Conservation (phyloP, 2,113 vertebrate species). For the Marmota flaviventris region DNA sequence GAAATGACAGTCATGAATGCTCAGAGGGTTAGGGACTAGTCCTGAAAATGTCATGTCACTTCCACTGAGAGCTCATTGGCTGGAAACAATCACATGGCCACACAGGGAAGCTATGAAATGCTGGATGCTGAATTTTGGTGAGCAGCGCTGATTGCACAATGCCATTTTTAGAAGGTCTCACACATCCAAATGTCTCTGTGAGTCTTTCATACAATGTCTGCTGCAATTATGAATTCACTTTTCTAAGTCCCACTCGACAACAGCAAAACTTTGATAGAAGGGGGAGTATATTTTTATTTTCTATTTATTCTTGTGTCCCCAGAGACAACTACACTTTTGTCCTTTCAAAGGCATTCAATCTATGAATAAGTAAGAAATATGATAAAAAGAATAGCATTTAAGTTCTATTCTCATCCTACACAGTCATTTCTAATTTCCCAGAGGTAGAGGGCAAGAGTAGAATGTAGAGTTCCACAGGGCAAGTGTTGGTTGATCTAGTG, state of each 20-base stretch:
- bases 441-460: fast-evolving
- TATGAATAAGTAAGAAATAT: background rate
- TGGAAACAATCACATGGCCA: background rate
- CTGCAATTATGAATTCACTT: background rate
- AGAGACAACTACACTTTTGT: background rate
- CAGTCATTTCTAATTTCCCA: background rate
- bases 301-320: background rate
- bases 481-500: background rate
- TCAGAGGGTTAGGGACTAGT: background rate
- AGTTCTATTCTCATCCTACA: background rate
- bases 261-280: background rate
- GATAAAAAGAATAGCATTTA: background rate
- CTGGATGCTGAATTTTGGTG: background rate
- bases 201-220: background rate
- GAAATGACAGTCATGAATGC: background rate
- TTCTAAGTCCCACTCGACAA: background rate
- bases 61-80: background rate
- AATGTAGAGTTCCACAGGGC: too few species aligned
- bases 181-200: background rate
- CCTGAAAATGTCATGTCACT: background rate
- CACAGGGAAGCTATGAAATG: too few species aligned
- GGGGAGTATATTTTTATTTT: background rate
- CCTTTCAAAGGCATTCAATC: background rate
- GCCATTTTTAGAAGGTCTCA: too few species aligned
- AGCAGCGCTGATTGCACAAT: background rate